Evolutionary conservation across 92 coral and sea anemone genomes (phyloP), one percentile per base, ranked within the genome.

Genomic region (Pocillopora grandis): DNA sequence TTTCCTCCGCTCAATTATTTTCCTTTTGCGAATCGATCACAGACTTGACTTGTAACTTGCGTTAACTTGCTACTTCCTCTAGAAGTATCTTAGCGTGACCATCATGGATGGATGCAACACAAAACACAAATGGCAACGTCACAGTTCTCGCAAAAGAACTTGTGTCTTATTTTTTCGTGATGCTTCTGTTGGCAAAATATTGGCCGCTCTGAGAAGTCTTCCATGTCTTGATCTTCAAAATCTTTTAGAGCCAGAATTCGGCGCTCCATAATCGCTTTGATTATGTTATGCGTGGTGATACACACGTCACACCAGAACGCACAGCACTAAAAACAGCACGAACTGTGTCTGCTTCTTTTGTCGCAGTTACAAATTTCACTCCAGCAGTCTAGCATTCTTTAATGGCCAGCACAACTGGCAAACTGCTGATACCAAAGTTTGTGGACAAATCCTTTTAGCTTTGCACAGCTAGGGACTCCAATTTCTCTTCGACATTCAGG

Each of bases 21-120:
- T 36, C 21, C 42, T 61, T 77, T 16, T 77, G 66, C 12, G 80
- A 61, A 18, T 61, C 80, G 4, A 77, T 61, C n/a, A 48, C 80
- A 15, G 69, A 19, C 21, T 31, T 14, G 1, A 77, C 58, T 61
- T 35, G 19, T 18, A 33, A 60, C 56, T 64, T 79, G 19, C 62
- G 49, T 49, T 79, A 62, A 11, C 66, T 58, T 57, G 74, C 72
- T 2, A 64, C 83, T 10, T 62, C 14, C n/a, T 42, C 83, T 74
- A 79, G 48, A 79, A 23, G 61, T 19, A 48, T 20, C 83, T 65
- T 79, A 12, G 62, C 83, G 74, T 64, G 62, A 48, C 83, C 83
- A 33, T 68, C 63, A 49, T 79, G 73, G 27, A 19, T 19, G 9
- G 62, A 19, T 3, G 75, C 68, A 17, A 71, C 78, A 23, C 83